Base-by-base conservation (phyloP, 1,140 invertebrate genomes). In the Ceratina calcarata region DNA sequence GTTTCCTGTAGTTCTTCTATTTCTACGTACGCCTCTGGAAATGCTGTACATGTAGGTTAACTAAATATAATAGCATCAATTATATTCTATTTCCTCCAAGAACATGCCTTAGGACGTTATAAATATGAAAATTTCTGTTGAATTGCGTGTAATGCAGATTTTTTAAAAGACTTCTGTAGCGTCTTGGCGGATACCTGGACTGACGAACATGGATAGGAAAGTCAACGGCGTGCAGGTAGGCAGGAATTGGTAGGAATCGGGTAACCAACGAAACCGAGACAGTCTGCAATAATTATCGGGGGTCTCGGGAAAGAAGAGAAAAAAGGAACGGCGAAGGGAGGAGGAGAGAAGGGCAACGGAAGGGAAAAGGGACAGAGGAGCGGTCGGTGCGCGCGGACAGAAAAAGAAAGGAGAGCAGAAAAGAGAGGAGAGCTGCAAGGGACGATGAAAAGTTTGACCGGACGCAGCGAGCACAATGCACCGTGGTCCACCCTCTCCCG, bases 381-480 rank as follows among this genome's bases (percentile, higher is more conserved):
- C 37, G 73, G 82, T 64, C 60, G 69, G 72, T 57, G 76, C 24
- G 66, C 73, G 60, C 58, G 80, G 70, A 66, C 69, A 68, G 80
- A 75, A 69, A 68, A 71, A 79, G 70, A 81, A 78, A 81, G 77
- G 76, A 77, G 68, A 66, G 79, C 58, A 66, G 80, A 71, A 57
- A 62, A 75, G 61, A 65, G 81, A 73, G 74, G 78, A 73, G 83
- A 83, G 83, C 77, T 83, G 82, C 86, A 76, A 86, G 83, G 84
- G 83, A 89, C 85, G 87, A 90, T 90, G 89, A 90, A 92, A 92
- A 92, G 90, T 92, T 92, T 92, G 91, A 92, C 91, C 90, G 88
- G 90, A 90, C 89, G 89, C 85, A 85, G 84, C 81, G 83, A 80
- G 84, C 84, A 91, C 90, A 91, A 91, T 91, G 88, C 90, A 90